Conservation (phyloP, 1,140 invertebrate genomes). For the Anagrus nilaparvatae region DNA sequence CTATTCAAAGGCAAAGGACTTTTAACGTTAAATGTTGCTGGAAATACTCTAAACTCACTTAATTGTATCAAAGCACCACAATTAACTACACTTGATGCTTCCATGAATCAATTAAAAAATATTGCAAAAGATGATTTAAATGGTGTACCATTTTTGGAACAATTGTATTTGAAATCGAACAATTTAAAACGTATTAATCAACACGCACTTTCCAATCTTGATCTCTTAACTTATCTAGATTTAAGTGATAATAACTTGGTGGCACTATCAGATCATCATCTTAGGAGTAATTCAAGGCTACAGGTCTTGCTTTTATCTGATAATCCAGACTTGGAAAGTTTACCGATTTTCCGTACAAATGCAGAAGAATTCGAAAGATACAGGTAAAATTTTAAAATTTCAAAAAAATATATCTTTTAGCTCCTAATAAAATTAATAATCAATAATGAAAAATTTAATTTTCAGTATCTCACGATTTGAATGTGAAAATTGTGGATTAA, state of each 20-base stretch:
- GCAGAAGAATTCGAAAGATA: conserved; percentile 27
- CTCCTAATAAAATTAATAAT: conserved; percentile 28
- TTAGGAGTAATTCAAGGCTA: conserved; percentile 53
- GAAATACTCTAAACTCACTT: conserved; percentile 17
- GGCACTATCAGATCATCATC: conserved; percentile 50
- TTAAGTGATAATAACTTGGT: conserved; percentile 57
- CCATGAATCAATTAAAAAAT: conserved; percentile 50
- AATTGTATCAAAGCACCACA: conserved; percentile 30
- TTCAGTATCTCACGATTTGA: conserved; percentile 54
- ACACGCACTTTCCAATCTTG: conserved; percentile 52
- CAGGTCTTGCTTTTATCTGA: conserved; percentile 56
- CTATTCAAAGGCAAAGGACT: conserved; percentile 51
- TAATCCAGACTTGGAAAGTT: conserved; percentile 49
- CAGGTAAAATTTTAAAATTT: conserved; percentile 22
- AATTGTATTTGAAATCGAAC: conserved; percentile 52
- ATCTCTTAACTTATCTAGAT: conserved; percentile 53
- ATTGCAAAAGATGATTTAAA: conserved; percentile 54
- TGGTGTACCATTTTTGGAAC: conserved; percentile 49
- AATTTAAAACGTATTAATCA: conserved; percentile 53
- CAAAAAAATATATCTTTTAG: conserved; percentile 1
- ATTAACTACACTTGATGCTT: conserved; percentile 52
- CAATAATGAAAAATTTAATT: background rate
- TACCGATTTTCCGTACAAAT: conserved; percentile 42
- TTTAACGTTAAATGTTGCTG: conserved; percentile 43
- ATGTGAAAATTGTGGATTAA: conserved; percentile 55